Evolutionary conservation across 2,888 invertebrate species (phyloP).

Genomic region (Ophion slaviceki): DNA sequence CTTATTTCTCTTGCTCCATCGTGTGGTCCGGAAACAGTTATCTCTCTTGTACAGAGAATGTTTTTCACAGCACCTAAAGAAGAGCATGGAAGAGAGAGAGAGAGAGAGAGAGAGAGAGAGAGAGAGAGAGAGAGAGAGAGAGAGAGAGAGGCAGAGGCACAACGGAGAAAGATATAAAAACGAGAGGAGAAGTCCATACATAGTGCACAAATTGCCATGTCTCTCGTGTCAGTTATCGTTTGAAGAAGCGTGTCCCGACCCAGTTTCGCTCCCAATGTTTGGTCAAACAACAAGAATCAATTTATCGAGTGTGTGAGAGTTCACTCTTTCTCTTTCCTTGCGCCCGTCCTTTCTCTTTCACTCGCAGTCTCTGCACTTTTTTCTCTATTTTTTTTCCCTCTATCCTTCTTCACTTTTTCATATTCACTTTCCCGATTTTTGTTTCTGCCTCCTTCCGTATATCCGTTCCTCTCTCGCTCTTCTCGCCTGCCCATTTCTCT

Average conservation of each 20-base stretch:
- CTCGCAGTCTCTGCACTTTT: background rate
- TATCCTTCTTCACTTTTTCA: too few species aligned
- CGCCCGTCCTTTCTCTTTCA: constrained; percentile 1
- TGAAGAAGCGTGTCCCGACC: constrained; percentile 63
- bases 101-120: too few species aligned
- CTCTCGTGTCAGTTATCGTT: constrained; percentile 65
- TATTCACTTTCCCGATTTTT: background rate
- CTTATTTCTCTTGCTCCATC: too few species aligned
- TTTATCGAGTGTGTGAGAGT: constrained; percentile 55
- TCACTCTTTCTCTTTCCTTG: constrained; percentile 17
- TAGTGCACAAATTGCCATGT: constrained; percentile 34
- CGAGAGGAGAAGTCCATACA: constrained; percentile 18
- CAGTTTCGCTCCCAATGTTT: constrained; percentile 65
- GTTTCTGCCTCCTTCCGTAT: background rate
- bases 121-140: too few species aligned
- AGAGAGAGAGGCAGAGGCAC: background rate
- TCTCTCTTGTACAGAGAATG: too few species aligned
- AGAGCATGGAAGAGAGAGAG: too few species aligned
- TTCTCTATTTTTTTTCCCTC: background rate
- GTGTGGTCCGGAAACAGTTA: too few species aligned
- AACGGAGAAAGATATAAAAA: constrained; percentile 7
- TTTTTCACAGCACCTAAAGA: constrained; percentile 29
- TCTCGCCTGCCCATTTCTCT: too few species aligned
- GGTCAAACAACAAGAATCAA: constrained; percentile 67
- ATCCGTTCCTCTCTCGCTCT: too few species aligned